Evolutionary conservation across 2,797 vertebrate species (phyloP), one percentile per base, ranked within the genome.

Genomic region (Carapus acus): DNA sequence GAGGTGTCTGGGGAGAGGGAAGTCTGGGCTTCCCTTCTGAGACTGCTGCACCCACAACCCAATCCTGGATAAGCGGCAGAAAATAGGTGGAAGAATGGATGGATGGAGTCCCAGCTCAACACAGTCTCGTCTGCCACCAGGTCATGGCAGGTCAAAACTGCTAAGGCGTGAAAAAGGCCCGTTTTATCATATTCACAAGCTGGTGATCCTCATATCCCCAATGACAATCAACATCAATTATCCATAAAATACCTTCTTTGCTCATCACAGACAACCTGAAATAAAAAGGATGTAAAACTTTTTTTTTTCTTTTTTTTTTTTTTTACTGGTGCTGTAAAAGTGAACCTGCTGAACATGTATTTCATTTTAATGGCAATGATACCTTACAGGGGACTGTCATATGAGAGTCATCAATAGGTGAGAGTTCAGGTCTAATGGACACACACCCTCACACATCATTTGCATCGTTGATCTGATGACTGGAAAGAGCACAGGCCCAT

Each of bases 231-330:
- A 62, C 81, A 87, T 88, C 88, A 90, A 87, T 83, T 81, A 48
- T 63, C 73, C 54, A 80, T 89, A 89, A 87, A 87, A 84, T 79
- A 77, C 54, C 73, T 72, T 59, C 62, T 85, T 77, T 75, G 74
- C 74, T 71, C 82, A 81, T 85, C 80, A 83, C 77, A 60, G 16
- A 17, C 58, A 43, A 61, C 67, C 72, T 84, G 80, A 85, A 86
- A 87, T 85, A 87, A 83, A 85, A 84, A 86, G 34, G 82, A 85
- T 50, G 78, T 89, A 88, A 88, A 88, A 83, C 74, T 71, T 69
- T 84, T 80, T 33, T 27, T 27, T 66, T 76, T 77, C 74, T 71
- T 69, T 84, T 80, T 33, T 27, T 27, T 66, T 76, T 77, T 83
- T 73, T 87, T 88, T 88, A 88, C 82, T 76, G 71, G 79, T 79